Conservation (phyloP, 2,888 invertebrate genomes). For the Agonopterix subpropinquella region DNA sequence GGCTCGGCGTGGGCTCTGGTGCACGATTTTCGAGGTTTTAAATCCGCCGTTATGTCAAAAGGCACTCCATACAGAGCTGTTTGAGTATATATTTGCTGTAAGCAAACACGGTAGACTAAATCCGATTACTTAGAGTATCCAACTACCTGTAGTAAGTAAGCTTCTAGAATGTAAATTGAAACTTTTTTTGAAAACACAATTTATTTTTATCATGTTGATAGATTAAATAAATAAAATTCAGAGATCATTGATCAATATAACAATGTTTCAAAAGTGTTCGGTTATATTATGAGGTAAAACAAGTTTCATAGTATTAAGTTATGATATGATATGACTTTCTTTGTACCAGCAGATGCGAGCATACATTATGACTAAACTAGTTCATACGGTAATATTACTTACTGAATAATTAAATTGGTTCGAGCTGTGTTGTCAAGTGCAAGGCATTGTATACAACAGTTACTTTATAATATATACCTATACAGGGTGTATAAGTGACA, state of each 20-base stretch:
- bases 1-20: constrained; percentile 23
- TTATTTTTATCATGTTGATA: neutral
- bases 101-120: constrained; percentile 13
- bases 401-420: constrained; percentile 20
- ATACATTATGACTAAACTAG: constrained; percentile 32
- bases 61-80: constrained; percentile 22
- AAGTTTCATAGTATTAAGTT: constrained; percentile 21
- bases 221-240: neutral
- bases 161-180: neutral
- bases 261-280: neutral
- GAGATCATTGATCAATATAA: neutral
- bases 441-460: no score
- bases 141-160: neutral
- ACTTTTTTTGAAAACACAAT: neutral
- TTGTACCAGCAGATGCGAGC: constrained; percentile 31
- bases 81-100: constrained; percentile 15
- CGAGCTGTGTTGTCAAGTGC: constrained; percentile 24
- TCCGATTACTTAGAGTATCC: constrained; percentile 12
- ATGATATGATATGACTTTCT: constrained; percentile 28
- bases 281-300: constrained; percentile 4
- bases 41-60: constrained; percentile 40
- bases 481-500: no score
- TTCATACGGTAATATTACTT: constrained; percentile 29
- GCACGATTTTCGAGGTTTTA: constrained; percentile 42
- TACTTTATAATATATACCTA: no score